Evolutionary conservation across 2,113 vertebrate genomes (phyloP).

Genomic region (Neofelis nebulosa): DNA sequence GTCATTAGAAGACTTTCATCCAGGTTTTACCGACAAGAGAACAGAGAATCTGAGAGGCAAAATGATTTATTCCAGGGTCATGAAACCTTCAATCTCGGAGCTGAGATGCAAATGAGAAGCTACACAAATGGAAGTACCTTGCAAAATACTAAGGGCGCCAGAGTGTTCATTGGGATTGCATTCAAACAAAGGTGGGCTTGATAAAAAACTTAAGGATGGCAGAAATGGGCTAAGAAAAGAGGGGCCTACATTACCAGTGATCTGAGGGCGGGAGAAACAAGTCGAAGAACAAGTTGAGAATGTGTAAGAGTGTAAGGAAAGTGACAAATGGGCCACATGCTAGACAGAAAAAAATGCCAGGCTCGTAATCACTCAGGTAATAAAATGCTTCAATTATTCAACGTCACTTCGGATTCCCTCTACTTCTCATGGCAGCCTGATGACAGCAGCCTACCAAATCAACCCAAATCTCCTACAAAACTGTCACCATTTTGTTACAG

Average conservation of each 20-base stretch:
- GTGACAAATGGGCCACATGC: background rate
- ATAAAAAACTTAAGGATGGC: background rate
- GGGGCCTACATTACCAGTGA: background rate
- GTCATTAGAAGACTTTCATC: background rate
- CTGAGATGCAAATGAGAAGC: background rate
- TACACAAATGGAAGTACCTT: background rate
- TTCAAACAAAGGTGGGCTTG: background rate
- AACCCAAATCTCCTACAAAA: background rate
- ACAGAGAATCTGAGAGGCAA: background rate
- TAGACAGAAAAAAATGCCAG: background rate
- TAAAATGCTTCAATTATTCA: conserved; percentile 21
- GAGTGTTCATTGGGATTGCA: background rate
- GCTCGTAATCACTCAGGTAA: background rate
- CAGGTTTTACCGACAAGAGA: background rate
- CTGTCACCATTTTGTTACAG: background rate
- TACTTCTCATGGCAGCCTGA: background rate
- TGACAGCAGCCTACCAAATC: background rate
- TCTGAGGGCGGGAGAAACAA: background rate
- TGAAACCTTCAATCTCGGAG: background rate
- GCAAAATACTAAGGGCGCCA: background rate
- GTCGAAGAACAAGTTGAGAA: background rate
- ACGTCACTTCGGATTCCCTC: background rate
- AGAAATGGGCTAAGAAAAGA: background rate
- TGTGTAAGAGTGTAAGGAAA: background rate
- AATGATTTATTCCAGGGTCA: background rate